Conservation (phyloP, 2,113 vertebrate genomes). For the Xenus cinereus region DNA sequence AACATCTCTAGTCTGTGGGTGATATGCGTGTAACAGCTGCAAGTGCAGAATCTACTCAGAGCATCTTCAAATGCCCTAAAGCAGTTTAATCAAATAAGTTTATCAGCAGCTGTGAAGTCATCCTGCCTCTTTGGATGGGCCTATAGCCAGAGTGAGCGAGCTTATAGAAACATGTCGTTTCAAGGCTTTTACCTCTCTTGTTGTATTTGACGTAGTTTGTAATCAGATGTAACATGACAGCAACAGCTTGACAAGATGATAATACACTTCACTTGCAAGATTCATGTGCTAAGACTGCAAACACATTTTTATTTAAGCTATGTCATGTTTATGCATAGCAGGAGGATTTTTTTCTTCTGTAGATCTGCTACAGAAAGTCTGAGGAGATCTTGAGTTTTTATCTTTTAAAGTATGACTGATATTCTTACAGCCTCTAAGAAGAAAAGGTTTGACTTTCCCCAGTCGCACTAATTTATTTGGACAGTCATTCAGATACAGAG, state of each 20-base stretch:
- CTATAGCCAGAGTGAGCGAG: neutral
- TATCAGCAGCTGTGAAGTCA: neutral
- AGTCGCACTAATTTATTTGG: conserved; percentile 22
- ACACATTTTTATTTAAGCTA: conserved; percentile 39
- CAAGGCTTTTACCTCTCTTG: conserved; percentile 9
- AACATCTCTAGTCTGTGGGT: neutral
- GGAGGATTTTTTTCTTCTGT: neutral
- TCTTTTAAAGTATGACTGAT: neutral
- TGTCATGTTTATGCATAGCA: conserved; percentile 16
- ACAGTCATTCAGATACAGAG: neutral
- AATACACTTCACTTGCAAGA: conserved; percentile 47
- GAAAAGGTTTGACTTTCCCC: neutral
- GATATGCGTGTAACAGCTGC: neutral
- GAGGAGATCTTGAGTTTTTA: neutral
- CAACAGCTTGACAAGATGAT: conserved; percentile 39
- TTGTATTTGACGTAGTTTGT: neutral
- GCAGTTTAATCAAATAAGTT: neutral
- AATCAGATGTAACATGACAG: conserved; percentile 51
- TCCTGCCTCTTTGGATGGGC: neutral
- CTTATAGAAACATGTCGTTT: neutral
- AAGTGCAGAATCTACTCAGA: neutral
- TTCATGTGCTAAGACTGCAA: neutral
- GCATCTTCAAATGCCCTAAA: neutral
- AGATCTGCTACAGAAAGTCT: neutral
- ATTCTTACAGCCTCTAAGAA: neutral